phyloP scores from a whole-genome alignment of 1,140 invertebrate genomes.

The Drosophila sturtevanti region DNA sequence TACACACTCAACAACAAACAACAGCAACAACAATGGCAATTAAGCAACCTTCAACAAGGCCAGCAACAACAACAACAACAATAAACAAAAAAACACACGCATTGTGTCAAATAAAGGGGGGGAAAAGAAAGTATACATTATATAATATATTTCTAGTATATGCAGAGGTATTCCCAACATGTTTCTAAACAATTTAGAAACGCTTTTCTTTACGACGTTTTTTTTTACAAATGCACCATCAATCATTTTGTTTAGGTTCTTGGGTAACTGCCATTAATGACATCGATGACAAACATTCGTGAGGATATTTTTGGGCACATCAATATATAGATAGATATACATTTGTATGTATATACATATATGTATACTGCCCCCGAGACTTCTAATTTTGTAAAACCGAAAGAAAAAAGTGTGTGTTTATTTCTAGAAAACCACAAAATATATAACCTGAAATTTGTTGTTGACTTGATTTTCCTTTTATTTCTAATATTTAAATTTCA shows the following conservation, averaged over 20 bases:
- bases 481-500: too few species aligned
- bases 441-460: too few species aligned
- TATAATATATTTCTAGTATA: constrained; percentile 65
- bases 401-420: too few species aligned
- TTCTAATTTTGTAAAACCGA: too few species aligned
- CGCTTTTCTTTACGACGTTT: neutral
- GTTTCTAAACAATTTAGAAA: neutral
- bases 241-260: neutral
- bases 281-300: neutral
- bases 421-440: too few species aligned
- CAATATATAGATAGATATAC: neutral
- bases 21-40: constrained; percentile 55
- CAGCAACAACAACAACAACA: neutral
- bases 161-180: neutral
- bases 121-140: constrained; percentile 14
- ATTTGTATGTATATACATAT: too few species aligned
- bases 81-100: neutral
- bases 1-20: constrained; percentile 11
- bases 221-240: neutral
- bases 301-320: neutral
- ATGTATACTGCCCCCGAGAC: too few species aligned
- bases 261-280: neutral
- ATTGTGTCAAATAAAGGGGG: neutral
- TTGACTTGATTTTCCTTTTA: too few species aligned
- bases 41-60: constrained; percentile 40